Conservation (phyloP, 2,797 vertebrate genomes). For the Bradypus variegatus region DNA sequence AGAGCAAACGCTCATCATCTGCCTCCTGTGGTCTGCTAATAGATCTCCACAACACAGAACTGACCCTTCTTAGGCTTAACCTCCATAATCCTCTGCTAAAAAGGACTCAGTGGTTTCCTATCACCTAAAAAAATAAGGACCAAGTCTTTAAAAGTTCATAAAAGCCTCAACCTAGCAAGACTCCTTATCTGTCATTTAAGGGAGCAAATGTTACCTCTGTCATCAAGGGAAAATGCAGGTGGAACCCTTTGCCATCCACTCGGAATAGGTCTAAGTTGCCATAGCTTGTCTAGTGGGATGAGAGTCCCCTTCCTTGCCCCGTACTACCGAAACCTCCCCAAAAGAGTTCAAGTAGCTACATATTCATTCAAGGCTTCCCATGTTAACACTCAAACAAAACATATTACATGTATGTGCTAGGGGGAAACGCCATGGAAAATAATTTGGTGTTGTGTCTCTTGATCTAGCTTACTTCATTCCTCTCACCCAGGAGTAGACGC, state of each 20-base stretch:
- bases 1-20: too few species aligned
- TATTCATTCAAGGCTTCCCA: background rate
- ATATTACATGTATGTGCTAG: background rate
- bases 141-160: background rate
- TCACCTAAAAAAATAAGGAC: background rate
- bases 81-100: background rate
- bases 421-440: too few species aligned
- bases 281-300: accelerated
- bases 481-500: background rate
- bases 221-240: accelerated
- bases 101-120: background rate
- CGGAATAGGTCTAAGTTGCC: background rate
- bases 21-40: too few species aligned
- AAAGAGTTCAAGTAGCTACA: background rate
- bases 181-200: background rate
- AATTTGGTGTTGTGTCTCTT: background rate
- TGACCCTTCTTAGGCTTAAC: too few species aligned
- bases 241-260: background rate
- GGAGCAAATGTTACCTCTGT: background rate
- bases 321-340: background rate
- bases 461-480: background rate
- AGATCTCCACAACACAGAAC: too few species aligned
- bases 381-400: background rate
- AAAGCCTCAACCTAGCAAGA: background rate
- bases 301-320: background rate